A percentile compares a stretch with the other conserved stretches of the same genome.
These are phyloP conservation scores for Laupala kohalensis DNA, from an alignment of 1,140 invertebrate species.

Conservation along the genomic window DNA sequence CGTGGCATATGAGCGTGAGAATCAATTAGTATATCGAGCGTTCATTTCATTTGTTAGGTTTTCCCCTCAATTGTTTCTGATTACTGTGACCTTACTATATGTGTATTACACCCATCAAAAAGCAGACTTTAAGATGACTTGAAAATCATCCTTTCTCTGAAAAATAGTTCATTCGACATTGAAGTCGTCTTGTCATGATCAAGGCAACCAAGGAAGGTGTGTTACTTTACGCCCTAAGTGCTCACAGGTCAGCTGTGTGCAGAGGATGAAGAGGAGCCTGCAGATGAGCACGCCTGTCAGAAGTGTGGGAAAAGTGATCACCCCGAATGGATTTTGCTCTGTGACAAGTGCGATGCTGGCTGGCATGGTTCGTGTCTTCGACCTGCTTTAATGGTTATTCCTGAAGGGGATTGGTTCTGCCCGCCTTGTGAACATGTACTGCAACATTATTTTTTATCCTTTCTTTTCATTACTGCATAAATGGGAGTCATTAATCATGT, in stretches of 20 bases:
- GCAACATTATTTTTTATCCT: slow-evolving; percentile 24
- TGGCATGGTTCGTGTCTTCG: slow-evolving; percentile 90
- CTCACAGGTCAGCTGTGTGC: not conserved
- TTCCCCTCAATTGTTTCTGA: too few relatives aligned
- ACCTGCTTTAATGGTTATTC: slow-evolving; percentile 81
- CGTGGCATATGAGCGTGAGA: too few relatives aligned
- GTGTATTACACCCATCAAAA: too few relatives aligned
- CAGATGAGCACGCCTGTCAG: slow-evolving; percentile 60
- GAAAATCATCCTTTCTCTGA: too few relatives aligned
- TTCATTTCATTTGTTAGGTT: too few relatives aligned
- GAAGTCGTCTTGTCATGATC: too few relatives aligned
- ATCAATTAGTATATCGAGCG: too few relatives aligned
- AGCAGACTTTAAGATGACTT: too few relatives aligned
- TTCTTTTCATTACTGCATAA: not conserved
- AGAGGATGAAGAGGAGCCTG: slow-evolving; percentile 23
- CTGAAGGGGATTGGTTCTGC: slow-evolving; percentile 94
- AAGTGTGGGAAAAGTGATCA: slow-evolving; percentile 81
- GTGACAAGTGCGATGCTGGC: slow-evolving; percentile 85
- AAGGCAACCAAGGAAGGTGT: too few relatives aligned
- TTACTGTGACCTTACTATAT: too few relatives aligned
- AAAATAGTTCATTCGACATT: too few relatives aligned
- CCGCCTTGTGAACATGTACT: slow-evolving; percentile 85
- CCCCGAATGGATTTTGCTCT: slow-evolving; percentile 90
- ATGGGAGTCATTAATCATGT: not conserved
- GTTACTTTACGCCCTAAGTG: too few relatives aligned